phyloP scores from a whole-genome alignment of 2,797 vertebrate genomes.

The Malacoraja senta region DNA sequence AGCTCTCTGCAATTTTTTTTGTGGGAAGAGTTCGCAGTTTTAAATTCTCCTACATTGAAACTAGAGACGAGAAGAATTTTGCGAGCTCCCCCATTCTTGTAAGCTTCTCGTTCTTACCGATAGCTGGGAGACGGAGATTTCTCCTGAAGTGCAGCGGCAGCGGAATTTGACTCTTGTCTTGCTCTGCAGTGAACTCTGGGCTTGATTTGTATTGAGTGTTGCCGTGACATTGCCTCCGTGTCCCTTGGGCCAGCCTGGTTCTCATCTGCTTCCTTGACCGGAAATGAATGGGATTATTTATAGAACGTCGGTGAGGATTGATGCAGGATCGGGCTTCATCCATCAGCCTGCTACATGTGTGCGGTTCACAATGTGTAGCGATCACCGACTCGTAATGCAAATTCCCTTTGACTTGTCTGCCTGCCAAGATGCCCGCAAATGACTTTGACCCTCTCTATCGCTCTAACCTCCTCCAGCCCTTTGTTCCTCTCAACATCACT shows the following conservation, averaged over 20 bases:
- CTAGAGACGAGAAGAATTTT: not conserved
- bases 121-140: not conserved
- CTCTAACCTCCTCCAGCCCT: not conserved
- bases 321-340: not conserved
- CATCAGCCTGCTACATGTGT: not conserved
- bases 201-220: not conserved
- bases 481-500: not conserved
- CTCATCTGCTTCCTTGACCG: not conserved
- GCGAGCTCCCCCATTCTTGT: not conserved
- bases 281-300: conserved; percentile 20
- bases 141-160: not conserved
- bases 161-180: not conserved
- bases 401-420: not conserved
- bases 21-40: too few species aligned
- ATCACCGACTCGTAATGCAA: not conserved
- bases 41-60: too few species aligned
- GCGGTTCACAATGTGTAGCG: not conserved
- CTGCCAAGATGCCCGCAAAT: too few species aligned
- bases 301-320: not conserved
- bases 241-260: not conserved
- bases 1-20: too few species aligned
- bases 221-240: not conserved
- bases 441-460: not conserved
- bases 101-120: not conserved
- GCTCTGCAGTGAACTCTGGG: not conserved